Conservation (phyloP, 2,888 invertebrate species). For the Margaritifera margaritifera region DNA sequence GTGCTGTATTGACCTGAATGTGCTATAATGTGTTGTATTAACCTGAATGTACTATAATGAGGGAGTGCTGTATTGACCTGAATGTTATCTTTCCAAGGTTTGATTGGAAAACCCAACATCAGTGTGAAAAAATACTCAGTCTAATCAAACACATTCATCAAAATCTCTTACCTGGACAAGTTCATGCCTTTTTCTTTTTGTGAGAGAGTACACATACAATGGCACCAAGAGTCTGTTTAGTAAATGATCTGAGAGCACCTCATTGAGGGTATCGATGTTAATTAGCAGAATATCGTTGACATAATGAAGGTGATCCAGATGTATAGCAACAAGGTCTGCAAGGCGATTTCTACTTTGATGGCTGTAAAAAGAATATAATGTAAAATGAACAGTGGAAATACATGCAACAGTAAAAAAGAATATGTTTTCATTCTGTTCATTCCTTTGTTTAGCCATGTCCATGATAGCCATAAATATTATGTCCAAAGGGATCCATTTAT, state of each 20-base stretch:
- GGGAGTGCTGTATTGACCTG: no score
- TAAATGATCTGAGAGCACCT: conserved; percentile 93
- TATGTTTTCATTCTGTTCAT: neutral
- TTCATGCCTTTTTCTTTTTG: conserved; percentile 75
- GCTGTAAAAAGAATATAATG: conserved; percentile 79
- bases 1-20: no score
- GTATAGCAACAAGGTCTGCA: conserved; percentile 95
- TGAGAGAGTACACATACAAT: conserved; percentile 92
- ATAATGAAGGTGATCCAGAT: conserved; percentile 97
- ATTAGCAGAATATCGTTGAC: conserved; percentile 95
- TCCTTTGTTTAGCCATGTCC: no score
- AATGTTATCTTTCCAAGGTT: no score
- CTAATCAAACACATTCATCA: neutral
- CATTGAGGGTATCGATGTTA: conserved; percentile 92
- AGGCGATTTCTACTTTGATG: conserved; percentile 92
- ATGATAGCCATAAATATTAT: no score
- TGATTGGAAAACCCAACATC: no score
- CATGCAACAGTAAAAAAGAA: neutral
- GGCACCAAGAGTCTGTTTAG: conserved; percentile 94
- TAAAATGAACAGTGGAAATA: neutral
- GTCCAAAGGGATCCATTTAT: no score
- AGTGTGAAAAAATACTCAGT: neutral
- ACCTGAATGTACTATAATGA: no score
- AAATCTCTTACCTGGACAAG: conserved; percentile 45
- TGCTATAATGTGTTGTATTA: no score